A percentile compares a stretch with the other conserved stretches of the same genome.
Conservation (phyloP, 2,797 vertebrate species). For the Leptatherina wallacei region DNA sequence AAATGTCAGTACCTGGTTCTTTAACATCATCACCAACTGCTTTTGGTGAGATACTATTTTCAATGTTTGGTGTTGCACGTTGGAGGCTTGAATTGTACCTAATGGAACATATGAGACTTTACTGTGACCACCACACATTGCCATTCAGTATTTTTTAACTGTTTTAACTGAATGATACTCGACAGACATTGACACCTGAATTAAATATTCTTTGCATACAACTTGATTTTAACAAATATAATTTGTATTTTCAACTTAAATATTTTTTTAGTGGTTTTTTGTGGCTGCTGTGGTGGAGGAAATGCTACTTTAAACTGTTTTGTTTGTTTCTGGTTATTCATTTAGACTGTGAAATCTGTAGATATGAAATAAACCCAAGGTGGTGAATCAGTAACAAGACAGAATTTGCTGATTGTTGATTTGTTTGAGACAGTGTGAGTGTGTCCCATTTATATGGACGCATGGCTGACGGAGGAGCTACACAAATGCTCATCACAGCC, state of each 20-base stretch:
- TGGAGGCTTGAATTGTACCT: not conserved
- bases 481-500: slow-evolving; percentile 37
- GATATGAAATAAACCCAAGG: slow-evolving; percentile 32
- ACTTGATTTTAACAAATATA: slow-evolving; percentile 1
- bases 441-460: slow-evolving; percentile 45
- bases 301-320: slow-evolving; percentile 5
- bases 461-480: slow-evolving; percentile 52
- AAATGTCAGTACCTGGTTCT: not conserved
- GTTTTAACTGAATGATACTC: not conserved
- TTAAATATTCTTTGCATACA: not conserved
- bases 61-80: slow-evolving; percentile 10
- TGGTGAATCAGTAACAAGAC: slow-evolving; percentile 63
- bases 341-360: slow-evolving; percentile 30
- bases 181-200: not conserved
- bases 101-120: not conserved
- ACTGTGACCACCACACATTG: not conserved
- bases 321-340: slow-evolving; percentile 1
- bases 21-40: not conserved
- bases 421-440: slow-evolving; percentile 42
- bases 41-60: slow-evolving; percentile 2
- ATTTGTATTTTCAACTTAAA: slow-evolving; percentile 13
- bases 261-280: not conserved
- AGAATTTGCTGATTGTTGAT: slow-evolving; percentile 35
- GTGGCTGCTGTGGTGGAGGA: not conserved
- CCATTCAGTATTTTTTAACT: not conserved